Conservation (phyloP, 1,140 invertebrate species). For the Subanguina moxae region DNA sequence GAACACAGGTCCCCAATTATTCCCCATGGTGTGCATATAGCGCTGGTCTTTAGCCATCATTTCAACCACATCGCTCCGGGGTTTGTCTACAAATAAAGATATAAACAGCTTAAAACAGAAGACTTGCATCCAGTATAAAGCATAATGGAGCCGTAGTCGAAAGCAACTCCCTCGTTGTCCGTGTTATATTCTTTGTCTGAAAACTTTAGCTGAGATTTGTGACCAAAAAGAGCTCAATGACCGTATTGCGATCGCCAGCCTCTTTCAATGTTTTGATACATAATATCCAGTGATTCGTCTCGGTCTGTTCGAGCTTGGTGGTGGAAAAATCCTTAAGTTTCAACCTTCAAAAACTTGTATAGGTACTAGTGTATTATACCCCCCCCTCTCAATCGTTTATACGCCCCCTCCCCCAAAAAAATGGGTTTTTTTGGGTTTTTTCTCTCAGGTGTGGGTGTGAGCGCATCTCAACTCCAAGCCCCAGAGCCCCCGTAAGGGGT, state of each 20-base stretch:
- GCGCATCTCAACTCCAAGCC: too few species aligned
- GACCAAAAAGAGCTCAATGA: too few species aligned
- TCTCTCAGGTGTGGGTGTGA: too few species aligned
- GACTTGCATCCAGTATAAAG: conserved; percentile 34
- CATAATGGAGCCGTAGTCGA: conserved; percentile 42
- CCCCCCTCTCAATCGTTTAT: too few species aligned
- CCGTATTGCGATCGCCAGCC: conserved; percentile 24
- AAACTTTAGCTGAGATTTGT: too few species aligned
- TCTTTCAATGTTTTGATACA: conserved; percentile 30
- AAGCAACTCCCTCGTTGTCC: conserved; percentile 28
- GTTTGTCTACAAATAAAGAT: conserved; percentile 16
- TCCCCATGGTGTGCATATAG: conserved; percentile 26
- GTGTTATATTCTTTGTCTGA: conserved; percentile 22
- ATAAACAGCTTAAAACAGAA: neutral
- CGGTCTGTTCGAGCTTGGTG: conserved; percentile 30
- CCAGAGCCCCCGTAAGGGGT: too few species aligned
- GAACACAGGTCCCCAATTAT: conserved; percentile 20
- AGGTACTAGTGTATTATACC: too few species aligned
- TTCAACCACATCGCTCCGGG: conserved; percentile 21
- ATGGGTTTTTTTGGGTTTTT: too few species aligned
- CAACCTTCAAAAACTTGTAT: too few species aligned
- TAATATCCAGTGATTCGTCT: conserved; percentile 24
- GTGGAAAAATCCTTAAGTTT: conserved; percentile 34
- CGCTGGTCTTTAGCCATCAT: conserved; percentile 26
- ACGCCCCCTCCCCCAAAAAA: too few species aligned